phyloP scores from a whole-genome alignment of 2,113 vertebrate species.

The Megalops atlanticus region DNA sequence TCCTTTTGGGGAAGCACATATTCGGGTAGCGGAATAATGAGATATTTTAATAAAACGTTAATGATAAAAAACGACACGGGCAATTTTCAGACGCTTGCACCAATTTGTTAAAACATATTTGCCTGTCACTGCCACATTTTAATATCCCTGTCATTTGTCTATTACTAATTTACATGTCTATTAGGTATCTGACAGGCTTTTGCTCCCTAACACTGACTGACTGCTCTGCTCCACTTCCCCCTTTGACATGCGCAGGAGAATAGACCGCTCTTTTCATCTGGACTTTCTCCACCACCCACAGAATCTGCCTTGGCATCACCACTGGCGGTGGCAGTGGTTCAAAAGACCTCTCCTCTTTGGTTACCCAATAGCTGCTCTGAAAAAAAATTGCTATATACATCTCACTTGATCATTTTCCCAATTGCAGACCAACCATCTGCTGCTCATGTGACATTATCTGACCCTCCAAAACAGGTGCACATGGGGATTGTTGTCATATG shows the following conservation, averaged over 20 bases:
- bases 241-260: slow-evolving; percentile 1
- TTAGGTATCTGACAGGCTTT: slow-evolving; percentile 35
- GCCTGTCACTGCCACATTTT: slow-evolving; percentile 32
- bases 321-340: slow-evolving; percentile 6
- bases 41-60: slow-evolving; percentile 33
- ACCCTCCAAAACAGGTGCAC: neutral
- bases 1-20: slow-evolving; percentile 1
- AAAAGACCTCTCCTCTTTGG: neutral
- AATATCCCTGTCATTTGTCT: slow-evolving; percentile 34
- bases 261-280: neutral
- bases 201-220: slow-evolving; percentile 17
- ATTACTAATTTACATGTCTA: slow-evolving; percentile 45
- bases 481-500: neutral
- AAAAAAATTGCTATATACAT: neutral
- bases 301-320: neutral
- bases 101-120: slow-evolving; percentile 36
- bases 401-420: neutral
- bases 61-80: slow-evolving; percentile 24
- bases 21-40: slow-evolving; percentile 27
- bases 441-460: neutral
- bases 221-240: slow-evolving; percentile 14
- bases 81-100: slow-evolving; percentile 21
- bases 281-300: slow-evolving; percentile 4
- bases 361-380: neutral
- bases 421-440: neutral